Evolutionary conservation across 2,888 invertebrate genomes (phyloP), one percentile per base, ranked within the genome.

Genomic region (Tetramorium bicarinatum): DNA sequence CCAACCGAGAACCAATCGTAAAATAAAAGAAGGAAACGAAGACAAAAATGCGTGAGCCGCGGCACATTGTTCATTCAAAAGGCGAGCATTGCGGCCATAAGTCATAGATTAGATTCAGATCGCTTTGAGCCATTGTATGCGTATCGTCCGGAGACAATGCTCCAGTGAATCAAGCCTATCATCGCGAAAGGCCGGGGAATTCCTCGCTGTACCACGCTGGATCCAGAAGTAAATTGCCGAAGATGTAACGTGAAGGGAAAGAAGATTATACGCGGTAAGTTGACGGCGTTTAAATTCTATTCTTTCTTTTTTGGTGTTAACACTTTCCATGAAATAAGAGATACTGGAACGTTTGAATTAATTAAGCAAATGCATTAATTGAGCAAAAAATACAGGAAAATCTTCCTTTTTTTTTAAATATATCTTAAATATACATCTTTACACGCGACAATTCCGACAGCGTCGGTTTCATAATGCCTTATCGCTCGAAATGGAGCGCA

Each of bases 101-200:
- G 89, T 91, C 91, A 91, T 91, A 91, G 91, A 91, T 91, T 91
- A 91, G 91, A 89, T 87, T 91, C 87, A 86, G 91, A 91, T 91
- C 92, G 89, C 85, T 90, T 87, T 91, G 89, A 87, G 88, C 89
- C 91, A 92, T 91, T 91, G 91, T 91, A 92, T 90, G 91, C 91
- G 92, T 89, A 91, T 91, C 90, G 86, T 84, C 52, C 83, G 61
- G 84, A 91, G 89, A 91, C 91, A 91, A 91, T 91, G 88, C 89
- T 85, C 88, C 91, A 87, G 86, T 91, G 91, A 91, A 91, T 91
- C 91, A 91, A 91, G 87, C 86, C 85, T 85, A 86, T 86, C 88
- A 88, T 88, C 89, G 88, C 85, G 59, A 82, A 82, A 85, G 86
- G 84, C 83, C 82, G 85, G 89, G 87, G 86, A 91, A 89, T 91